Conservation (phyloP, 2,797 vertebrate species). For the Liasis olivaceus region DNA sequence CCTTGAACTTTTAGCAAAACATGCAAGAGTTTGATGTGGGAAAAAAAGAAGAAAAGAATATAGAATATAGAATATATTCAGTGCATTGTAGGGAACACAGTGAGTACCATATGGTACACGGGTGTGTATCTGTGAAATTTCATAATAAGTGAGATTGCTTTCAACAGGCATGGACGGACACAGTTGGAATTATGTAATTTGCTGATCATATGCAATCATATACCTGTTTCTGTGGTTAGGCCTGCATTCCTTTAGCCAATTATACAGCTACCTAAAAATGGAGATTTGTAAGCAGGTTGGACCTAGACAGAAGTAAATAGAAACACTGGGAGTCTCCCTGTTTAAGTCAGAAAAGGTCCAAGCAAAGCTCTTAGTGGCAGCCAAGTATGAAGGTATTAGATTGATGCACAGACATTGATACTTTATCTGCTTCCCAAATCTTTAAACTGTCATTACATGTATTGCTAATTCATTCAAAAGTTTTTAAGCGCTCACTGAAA, state of each 20-base stretch:
- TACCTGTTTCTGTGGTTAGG: neutral
- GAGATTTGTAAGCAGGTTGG: neutral
- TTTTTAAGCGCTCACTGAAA: neutral
- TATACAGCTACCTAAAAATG: neutral
- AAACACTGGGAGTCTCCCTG: neutral
- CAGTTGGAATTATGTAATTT: neutral
- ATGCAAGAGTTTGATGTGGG: neutral
- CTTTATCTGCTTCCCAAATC: neutral
- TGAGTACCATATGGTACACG: neutral
- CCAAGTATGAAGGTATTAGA: neutral
- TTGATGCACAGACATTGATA: neutral
- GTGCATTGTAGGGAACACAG: neutral
- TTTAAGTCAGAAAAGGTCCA: neutral
- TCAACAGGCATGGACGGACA: neutral
- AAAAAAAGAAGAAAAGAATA: neutral
- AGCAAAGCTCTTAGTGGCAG: neutral
- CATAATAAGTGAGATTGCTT: neutral
- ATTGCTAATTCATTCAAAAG: neutral
- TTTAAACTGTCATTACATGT: neutral
- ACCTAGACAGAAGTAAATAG: neutral
- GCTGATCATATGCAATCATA: neutral
- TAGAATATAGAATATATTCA: neutral
- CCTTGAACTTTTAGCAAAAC: neutral
- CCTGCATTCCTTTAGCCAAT: neutral
- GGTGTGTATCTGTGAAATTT: neutral